phyloP scores from a whole-genome alignment of 2,113 vertebrate genomes.

The Meles meles region DNA sequence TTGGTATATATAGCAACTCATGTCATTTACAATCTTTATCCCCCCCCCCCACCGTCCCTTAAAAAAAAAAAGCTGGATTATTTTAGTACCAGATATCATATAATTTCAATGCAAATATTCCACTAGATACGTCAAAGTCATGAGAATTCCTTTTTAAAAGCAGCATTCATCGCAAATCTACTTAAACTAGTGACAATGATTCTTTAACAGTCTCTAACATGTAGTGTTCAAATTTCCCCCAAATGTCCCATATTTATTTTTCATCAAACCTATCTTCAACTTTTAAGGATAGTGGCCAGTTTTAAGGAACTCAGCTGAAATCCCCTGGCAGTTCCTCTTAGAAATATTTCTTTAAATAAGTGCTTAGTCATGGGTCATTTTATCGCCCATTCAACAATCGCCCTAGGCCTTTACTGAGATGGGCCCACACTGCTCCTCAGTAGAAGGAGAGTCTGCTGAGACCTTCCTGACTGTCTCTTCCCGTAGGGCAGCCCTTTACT shows the following conservation, averaged over 20 bases:
- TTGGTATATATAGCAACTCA: not conserved
- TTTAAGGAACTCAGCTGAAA: slow-evolving; percentile 48
- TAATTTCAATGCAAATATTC: slow-evolving; percentile 7
- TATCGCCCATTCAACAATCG: not conserved
- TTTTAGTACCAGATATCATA: slow-evolving; percentile 29
- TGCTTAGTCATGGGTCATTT: slow-evolving; percentile 37
- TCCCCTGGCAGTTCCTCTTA: slow-evolving; percentile 32
- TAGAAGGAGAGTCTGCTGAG: not conserved
- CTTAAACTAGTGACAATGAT: slow-evolving; percentile 1
- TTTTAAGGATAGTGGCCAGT: slow-evolving; percentile 39
- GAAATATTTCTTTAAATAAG: slow-evolving; percentile 58
- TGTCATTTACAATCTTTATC: not conserved
- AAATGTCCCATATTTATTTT: slow-evolving; percentile 35
- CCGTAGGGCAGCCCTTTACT: not conserved
- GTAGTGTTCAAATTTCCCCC: slow-evolving; percentile 10
- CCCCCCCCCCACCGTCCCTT: not conserved
- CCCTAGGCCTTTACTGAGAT: not conserved
- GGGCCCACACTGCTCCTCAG: not conserved
- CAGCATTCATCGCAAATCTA: not conserved
- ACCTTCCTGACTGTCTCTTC: not conserved
- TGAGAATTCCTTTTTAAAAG: not conserved
- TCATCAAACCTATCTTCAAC: slow-evolving; percentile 1
- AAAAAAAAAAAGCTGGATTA: not conserved
- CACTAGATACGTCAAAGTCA: not conserved
- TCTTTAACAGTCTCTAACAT: not conserved